These are phyloP conservation scores for Apamea monoglypha DNA, from an alignment of 2,888 invertebrate species.

Conservation along the genomic window DNA sequence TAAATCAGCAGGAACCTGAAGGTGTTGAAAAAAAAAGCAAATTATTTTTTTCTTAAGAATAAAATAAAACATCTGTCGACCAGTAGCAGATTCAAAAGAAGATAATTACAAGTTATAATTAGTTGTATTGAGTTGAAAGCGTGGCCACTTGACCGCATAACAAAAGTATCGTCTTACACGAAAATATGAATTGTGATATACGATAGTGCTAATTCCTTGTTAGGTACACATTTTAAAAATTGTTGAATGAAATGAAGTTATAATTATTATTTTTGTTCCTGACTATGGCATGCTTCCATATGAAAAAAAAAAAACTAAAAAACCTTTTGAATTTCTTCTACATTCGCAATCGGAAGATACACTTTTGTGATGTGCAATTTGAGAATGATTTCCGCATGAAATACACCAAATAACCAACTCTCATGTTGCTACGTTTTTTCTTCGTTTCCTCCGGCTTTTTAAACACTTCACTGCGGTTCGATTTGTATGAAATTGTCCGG, in stretches of 20 bases:
- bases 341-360: constrained; percentile 82
- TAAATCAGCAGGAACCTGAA: background rate
- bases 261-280: constrained; percentile 60
- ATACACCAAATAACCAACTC: constrained; percentile 83
- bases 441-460: constrained; percentile 77
- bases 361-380: constrained; percentile 86
- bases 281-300: constrained; percentile 55
- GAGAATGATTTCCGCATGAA: constrained; percentile 89
- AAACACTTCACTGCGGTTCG: constrained; percentile 77
- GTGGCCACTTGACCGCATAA: constrained; percentile 84
- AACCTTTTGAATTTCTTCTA: constrained; percentile 64
- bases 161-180: constrained; percentile 78
- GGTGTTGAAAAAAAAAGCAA: background rate
- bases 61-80: constrained; percentile 74
- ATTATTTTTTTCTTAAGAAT: constrained; percentile 1
- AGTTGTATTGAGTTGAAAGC: constrained; percentile 71
- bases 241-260: constrained; percentile 61
- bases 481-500: constrained; percentile 69
- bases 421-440: constrained; percentile 82
- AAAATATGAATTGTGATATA: constrained; percentile 81
- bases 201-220: constrained; percentile 73
- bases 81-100: constrained; percentile 72
- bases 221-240: constrained; percentile 32
- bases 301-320: constrained; percentile 54
- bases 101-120: constrained; percentile 80